Percentiles rank a stretch among this genome's conserved stretches.
These are phyloP conservation scores for Antigone vipio DNA, from an alignment of 2,113 vertebrate genomes.

Conservation along the genomic window DNA sequence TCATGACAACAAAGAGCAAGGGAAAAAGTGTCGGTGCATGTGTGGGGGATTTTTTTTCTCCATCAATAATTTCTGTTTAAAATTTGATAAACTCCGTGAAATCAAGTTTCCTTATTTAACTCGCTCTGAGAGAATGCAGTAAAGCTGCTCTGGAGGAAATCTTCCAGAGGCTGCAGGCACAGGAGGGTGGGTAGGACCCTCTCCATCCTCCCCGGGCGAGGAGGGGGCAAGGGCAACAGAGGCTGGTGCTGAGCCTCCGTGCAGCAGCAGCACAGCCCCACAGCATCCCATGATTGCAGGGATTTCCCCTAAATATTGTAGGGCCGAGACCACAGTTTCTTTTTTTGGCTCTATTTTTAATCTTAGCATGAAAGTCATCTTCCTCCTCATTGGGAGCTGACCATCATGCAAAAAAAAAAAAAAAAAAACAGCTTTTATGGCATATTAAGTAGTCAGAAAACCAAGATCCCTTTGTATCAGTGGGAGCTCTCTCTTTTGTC, in stretches of 20 bases:
- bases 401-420: neutral
- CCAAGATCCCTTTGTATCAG: neutral
- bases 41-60: neutral
- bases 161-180: neutral
- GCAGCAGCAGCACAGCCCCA: neutral
- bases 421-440: neutral
- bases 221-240: neutral
- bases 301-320: neutral
- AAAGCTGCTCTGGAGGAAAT: neutral
- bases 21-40: neutral
- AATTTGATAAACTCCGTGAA: neutral
- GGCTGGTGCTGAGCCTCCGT: neutral
- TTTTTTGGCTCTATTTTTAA: neutral
- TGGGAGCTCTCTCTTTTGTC: neutral
- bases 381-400: neutral
- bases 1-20: neutral
- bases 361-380: neutral
- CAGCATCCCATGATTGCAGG: neutral
- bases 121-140: neutral
- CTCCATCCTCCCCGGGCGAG: neutral
- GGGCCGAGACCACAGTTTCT: neutral
- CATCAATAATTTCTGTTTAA: neutral
- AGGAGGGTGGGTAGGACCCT: neutral
- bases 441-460: neutral
- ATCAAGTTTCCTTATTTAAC: neutral